Conservation (phyloP, 2,888 invertebrate genomes). For the Nebria brevicollis region DNA sequence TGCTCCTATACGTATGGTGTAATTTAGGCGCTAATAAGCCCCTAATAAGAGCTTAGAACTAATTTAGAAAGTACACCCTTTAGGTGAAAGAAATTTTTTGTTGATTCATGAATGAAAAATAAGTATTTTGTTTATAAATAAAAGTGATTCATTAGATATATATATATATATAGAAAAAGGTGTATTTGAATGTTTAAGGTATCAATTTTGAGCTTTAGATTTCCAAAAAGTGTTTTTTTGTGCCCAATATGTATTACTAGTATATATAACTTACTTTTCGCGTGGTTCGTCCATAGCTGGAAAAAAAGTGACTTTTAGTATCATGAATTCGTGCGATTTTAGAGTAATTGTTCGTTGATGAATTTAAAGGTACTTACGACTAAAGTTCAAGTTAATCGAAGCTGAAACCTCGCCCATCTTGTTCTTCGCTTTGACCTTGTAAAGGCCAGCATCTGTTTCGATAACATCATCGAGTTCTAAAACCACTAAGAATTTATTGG, state of each 20-base stretch:
- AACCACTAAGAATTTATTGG: constrained; percentile 89
- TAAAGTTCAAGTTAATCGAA: constrained; percentile 96
- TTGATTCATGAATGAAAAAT: too few species aligned
- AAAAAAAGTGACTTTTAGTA: constrained; percentile 61
- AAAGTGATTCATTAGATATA: background rate
- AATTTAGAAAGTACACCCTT: background rate
- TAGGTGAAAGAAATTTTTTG: too few species aligned
- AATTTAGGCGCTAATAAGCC: background rate
- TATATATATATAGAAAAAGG: background rate
- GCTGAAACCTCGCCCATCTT: constrained; percentile 97
- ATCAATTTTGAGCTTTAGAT: background rate
- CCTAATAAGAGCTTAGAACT: background rate
- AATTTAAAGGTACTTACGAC: constrained; percentile 79
- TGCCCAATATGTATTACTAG: too few species aligned
- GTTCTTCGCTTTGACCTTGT: constrained; percentile 97
- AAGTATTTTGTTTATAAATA: background rate
- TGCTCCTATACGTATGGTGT: background rate
- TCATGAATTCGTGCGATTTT: background rate
- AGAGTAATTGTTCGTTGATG: constrained; percentile 34
- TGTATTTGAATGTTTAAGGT: background rate
- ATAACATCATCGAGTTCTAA: constrained; percentile 95
- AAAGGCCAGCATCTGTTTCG: constrained; percentile 94
- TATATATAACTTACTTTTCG: constrained; percentile 83
- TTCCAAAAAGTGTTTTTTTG: background rate
- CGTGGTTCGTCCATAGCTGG: constrained; percentile 95